Evolutionary conservation across 1,140 invertebrate genomes (phyloP), one percentile per base, ranked within the genome.

Genomic region (Glomeris maerens): DNA sequence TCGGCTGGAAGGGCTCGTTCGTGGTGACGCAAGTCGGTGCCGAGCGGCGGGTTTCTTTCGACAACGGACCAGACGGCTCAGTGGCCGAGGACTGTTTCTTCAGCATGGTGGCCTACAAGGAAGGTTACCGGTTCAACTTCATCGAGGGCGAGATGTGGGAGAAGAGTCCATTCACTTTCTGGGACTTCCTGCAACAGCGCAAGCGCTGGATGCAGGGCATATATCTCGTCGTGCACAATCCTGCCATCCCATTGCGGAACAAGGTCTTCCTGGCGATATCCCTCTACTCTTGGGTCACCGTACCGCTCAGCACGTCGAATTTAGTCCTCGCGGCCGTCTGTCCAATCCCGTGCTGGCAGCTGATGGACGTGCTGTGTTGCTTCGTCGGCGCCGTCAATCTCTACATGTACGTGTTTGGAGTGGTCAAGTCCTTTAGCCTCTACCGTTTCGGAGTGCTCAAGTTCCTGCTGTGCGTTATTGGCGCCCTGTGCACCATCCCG

Each of bases 1-100:
- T 97, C 64, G 92, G 91, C 64, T 96, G 92, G 90, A 98, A 98
- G 73, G 92, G 90, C 46, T 92, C 88, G 36, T 94, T 84, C 68
- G 89, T 94, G 55, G 88, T 94, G 4, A 87, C 85, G 51, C 69
- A 93, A 84, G 79, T 85, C 46, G 78, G 75, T 60, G 88, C 89
- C 1, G 92, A 97, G 66, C 78, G 79, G 59, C 75, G 79, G 52
- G 88, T 97, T 1, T 88, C 89, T 0, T 97, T 93, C 70, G 89
- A 97, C 67, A 92, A 95, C 68, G 92, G 92, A 4, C 71, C 85
- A 41, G 90, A 95, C 66, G 91, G 91, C 26, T 94, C 89, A 0
- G 85, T 96, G n/a, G 92, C 93, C 23, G 92, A 97, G 67, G 93
- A 97, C 66, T 95, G 90, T 63, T 96, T 81, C 64, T 97, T 97